Evolutionary conservation across 2,888 invertebrate species (phyloP).

Genomic region (Ichneumon xanthorius): DNA sequence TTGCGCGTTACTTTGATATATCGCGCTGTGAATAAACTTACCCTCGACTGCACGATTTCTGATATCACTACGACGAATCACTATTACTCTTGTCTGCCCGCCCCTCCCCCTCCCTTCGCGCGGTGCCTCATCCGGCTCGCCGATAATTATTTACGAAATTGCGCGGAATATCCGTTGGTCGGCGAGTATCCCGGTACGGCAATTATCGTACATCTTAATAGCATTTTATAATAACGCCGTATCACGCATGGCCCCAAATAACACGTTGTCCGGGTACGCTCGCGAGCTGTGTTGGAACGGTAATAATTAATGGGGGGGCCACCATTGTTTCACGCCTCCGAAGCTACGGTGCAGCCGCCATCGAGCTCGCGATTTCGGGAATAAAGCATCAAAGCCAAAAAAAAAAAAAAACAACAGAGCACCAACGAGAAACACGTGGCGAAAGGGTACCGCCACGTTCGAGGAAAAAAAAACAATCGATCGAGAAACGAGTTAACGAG

Average conservation of each 20-base stretch:
- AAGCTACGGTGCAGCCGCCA: slow-evolving; percentile 50
- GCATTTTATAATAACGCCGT: slow-evolving; percentile 75
- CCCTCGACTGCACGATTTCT: slow-evolving; percentile 54
- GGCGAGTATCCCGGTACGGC: slow-evolving; percentile 59
- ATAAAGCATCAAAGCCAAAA: slow-evolving; percentile 59
- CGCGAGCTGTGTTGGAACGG: slow-evolving; percentile 65
- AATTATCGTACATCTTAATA: slow-evolving; percentile 77
- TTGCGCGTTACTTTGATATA: slow-evolving; percentile 12
- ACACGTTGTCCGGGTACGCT: slow-evolving; percentile 71
- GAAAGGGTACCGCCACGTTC: slow-evolving; percentile 30
- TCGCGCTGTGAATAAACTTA: slow-evolving; percentile 36
- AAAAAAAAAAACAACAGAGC: slow-evolving; percentile 30
- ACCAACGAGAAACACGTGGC: slow-evolving; percentile 56
- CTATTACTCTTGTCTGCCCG: slow-evolving; percentile 30
- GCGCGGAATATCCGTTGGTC: slow-evolving; percentile 65
- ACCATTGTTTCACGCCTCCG: slow-evolving; percentile 73
- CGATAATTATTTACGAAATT: slow-evolving; percentile 73
- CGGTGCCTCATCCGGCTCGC: slow-evolving; percentile 61
- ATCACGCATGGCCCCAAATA: slow-evolving; percentile 75
- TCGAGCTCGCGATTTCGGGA: slow-evolving; percentile 61
- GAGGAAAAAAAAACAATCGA: slow-evolving; percentile 44
- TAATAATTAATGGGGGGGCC: slow-evolving; percentile 72
- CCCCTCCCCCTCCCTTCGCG: background rate
- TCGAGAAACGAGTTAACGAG: slow-evolving; percentile 53
- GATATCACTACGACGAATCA: slow-evolving; percentile 64